Evolutionary conservation across 2,888 invertebrate species (phyloP).

Genomic region (Argyresthia goedartella): DNA sequence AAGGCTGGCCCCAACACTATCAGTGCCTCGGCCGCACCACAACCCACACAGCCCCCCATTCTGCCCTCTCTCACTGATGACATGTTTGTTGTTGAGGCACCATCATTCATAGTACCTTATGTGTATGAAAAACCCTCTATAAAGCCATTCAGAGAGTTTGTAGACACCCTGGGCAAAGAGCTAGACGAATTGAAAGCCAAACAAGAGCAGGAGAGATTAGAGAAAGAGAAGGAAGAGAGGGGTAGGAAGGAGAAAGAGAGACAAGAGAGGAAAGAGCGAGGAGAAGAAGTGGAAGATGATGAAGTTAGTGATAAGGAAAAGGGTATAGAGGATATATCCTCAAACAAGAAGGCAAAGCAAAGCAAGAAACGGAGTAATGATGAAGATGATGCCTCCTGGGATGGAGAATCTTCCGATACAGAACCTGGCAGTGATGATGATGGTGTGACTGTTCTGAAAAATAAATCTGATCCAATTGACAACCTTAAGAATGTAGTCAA

Average conservation of each 20-base stretch:
- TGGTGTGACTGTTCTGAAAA: slow-evolving; percentile 66
- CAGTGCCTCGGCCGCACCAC: slow-evolving; percentile 21
- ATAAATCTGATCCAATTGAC: slow-evolving; percentile 65
- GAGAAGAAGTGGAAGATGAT: slow-evolving; percentile 25
- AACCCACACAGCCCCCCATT: slow-evolving; percentile 55
- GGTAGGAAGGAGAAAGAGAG: slow-evolving; percentile 54
- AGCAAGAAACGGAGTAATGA: slow-evolving; percentile 42
- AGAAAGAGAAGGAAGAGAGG: slow-evolving; percentile 43
- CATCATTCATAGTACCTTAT: slow-evolving; percentile 93
- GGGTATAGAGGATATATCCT: neutral
- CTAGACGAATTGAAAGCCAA: slow-evolving; percentile 63
- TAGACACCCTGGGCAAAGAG: slow-evolving; percentile 75
- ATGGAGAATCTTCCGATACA: slow-evolving; percentile 68
- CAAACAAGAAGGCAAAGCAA: slow-evolving; percentile 40
- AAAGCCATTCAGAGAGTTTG: slow-evolving; percentile 82
- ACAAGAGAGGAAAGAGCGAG: slow-evolving; percentile 28
- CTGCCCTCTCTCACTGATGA: slow-evolving; percentile 90
- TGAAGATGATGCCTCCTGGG: slow-evolving; percentile 74
- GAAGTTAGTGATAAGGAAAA: slow-evolving; percentile 27
- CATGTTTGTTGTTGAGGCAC: slow-evolving; percentile 93
- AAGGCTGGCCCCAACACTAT: slow-evolving; percentile 22
- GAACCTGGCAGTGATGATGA: slow-evolving; percentile 44
- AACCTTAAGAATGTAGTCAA: slow-evolving; percentile 60
- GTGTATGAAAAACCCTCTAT: slow-evolving; percentile 92
- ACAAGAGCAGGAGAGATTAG: slow-evolving; percentile 40